phyloP scores from a whole-genome alignment of 92 coral and sea anemone genomes.

The Virgularia gustaviana region DNA sequence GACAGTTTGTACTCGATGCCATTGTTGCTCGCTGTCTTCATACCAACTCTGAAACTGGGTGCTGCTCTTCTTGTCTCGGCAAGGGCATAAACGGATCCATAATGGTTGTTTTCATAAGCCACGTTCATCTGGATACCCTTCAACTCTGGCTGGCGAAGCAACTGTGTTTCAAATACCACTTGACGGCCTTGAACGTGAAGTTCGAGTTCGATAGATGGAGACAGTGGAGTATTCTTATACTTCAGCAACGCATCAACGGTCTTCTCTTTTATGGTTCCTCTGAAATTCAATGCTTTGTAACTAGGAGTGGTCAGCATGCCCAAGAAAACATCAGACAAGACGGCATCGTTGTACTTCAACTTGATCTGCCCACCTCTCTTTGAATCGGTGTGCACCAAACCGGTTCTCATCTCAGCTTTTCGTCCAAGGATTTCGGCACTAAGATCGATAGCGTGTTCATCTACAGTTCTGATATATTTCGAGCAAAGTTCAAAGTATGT shows the following conservation, averaged over 20 bases:
- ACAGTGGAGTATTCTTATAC: background rate
- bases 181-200: conserved; percentile 16
- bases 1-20: conserved; percentile 27
- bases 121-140: conserved; percentile 22
- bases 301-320: conserved; percentile 17
- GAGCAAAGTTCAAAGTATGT: conserved; percentile 11
- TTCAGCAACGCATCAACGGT: conserved; percentile 16
- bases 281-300: conserved; percentile 14
- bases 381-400: conserved; percentile 3
- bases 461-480: background rate
- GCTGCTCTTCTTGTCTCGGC: background rate
- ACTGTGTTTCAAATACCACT: conserved; percentile 13
- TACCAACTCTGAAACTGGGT: conserved; percentile 11
- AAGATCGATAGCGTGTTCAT: background rate
- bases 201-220: conserved; percentile 7
- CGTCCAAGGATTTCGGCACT: conserved; percentile 11
- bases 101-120: background rate
- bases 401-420: conserved; percentile 17
- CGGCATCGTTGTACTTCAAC: conserved; percentile 15
- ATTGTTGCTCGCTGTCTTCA: background rate
- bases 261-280: conserved; percentile 15
- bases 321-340: conserved; percentile 18
- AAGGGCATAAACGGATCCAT: conserved; percentile 8
- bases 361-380: conserved; percentile 5
- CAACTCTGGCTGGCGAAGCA: background rate